Evolutionary conservation across 2,113 vertebrate species (phyloP).

Genomic region (Salvelinus fontinalis): DNA sequence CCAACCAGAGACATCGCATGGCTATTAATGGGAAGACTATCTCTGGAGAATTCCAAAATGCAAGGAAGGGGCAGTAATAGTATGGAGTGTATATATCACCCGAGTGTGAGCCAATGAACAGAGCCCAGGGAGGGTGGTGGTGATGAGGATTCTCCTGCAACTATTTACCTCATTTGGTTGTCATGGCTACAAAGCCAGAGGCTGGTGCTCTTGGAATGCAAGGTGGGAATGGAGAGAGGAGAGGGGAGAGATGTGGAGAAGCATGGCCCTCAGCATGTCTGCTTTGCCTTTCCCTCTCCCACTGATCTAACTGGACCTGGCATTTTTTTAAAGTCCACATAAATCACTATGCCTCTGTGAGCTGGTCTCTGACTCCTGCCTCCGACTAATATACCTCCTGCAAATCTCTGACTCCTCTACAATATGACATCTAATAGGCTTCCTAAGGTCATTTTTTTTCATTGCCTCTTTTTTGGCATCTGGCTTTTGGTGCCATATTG

Average conservation of each 20-base stretch:
- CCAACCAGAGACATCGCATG: neutral
- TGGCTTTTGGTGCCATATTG: neutral
- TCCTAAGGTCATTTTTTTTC: neutral
- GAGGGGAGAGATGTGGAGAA: conserved; percentile 32
- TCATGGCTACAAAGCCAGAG: conserved; percentile 77
- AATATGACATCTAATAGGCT: conserved; percentile 4
- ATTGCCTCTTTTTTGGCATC: neutral
- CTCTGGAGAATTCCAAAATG: conserved; percentile 7
- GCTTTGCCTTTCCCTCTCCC: conserved; percentile 21
- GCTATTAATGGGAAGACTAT: neutral
- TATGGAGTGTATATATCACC: conserved; percentile 6
- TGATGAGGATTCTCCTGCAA: conserved; percentile 72
- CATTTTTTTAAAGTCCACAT: conserved; percentile 9
- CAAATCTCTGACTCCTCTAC: neutral
- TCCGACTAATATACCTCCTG: neutral
- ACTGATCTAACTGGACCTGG: conserved; percentile 58
- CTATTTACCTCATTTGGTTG: conserved; percentile 76
- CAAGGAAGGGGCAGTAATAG: neutral
- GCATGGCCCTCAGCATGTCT: conserved; percentile 46
- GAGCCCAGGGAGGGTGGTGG: conserved; percentile 47
- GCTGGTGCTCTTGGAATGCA: conserved; percentile 65
- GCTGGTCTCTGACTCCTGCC: conserved; percentile 33
- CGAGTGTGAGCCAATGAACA: conserved; percentile 29
- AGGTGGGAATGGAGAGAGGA: conserved; percentile 50
- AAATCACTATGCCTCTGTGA: conserved; percentile 3